A percentile compares a stretch with the other conserved stretches of the same genome.
These are phyloP conservation scores for Eristalis intricaria DNA, from an alignment of 2,888 invertebrate genomes.

Conservation along the genomic window DNA sequence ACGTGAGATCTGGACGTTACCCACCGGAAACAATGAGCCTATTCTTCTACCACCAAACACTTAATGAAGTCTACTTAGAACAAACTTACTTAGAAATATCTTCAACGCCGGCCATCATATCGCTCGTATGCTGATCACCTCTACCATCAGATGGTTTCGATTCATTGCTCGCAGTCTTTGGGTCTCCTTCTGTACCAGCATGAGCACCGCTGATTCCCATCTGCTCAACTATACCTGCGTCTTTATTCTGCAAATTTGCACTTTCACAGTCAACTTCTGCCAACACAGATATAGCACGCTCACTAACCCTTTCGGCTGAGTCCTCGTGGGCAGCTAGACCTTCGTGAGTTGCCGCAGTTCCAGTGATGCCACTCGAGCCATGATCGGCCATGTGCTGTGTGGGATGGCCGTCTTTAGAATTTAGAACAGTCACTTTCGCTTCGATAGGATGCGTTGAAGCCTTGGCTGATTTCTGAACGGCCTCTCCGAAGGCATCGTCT, in stretches of 20 bases:
- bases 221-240: conserved; percentile 55
- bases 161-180: conserved; percentile 12
- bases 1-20: neutral
- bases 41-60: neutral
- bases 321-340: conserved; percentile 67
- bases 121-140: neutral
- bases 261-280: conserved; percentile 85
- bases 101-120: neutral
- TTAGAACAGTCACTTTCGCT: conserved; percentile 79
- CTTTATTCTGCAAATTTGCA: conserved; percentile 82
- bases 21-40: neutral
- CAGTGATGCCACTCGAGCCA: conserved; percentile 52
- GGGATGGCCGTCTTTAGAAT: conserved; percentile 47
- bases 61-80: neutral
- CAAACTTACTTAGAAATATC: conserved; percentile 32
- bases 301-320: conserved; percentile 80
- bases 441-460: conserved; percentile 80
- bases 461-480: conserved; percentile 76
- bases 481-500: conserved; percentile 73
- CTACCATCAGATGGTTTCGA: neutral
- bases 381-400: conserved; percentile 41
- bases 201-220: conserved; percentile 2
- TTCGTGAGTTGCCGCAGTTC: conserved; percentile 30
- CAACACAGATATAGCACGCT: conserved; percentile 82
- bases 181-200: neutral